Evolutionary conservation across 2,888 invertebrate species (phyloP).

Genomic region (Quadroppia sp.): DNA sequence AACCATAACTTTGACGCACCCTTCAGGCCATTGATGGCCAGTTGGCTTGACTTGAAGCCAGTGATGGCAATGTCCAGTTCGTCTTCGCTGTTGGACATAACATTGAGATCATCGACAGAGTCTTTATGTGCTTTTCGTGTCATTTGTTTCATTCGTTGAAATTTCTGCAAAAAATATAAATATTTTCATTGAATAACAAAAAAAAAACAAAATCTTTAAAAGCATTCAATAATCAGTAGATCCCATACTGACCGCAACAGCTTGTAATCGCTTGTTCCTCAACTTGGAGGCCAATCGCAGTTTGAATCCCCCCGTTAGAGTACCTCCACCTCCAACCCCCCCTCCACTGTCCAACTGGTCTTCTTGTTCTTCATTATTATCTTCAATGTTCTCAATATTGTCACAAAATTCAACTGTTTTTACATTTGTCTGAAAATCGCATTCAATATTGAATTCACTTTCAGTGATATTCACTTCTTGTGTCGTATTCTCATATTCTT

Average conservation of each 20-base stretch:
- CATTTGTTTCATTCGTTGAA: not conserved
- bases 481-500: not conserved
- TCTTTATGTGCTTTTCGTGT: not conserved
- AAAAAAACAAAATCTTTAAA: not conserved
- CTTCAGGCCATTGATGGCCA: slow-evolving; percentile 42
- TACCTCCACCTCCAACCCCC: not conserved
- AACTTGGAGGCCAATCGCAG: slow-evolving; percentile 13
- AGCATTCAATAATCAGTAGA: not conserved
- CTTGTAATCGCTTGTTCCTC: slow-evolving; percentile 32
- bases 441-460: not conserved
- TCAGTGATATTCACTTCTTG: not conserved
- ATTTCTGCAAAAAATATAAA: not conserved
- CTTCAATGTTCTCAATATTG: not conserved
- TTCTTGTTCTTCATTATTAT: not conserved
- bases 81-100: too few relatives aligned
- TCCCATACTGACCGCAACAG: slow-evolving; percentile 25
- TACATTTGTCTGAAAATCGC: not conserved
- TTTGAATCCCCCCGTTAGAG: not conserved
- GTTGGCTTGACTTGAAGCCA: not conserved
- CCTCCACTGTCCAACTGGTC: not conserved
- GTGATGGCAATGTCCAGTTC: not conserved
- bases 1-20: slow-evolving; percentile 79
- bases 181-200: not conserved
- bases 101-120: not conserved
- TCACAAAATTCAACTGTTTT: not conserved